Evolutionary conservation across 2,797 vertebrate species (phyloP), one percentile per base, ranked within the genome.

Genomic region (Xenopus petersii): DNA sequence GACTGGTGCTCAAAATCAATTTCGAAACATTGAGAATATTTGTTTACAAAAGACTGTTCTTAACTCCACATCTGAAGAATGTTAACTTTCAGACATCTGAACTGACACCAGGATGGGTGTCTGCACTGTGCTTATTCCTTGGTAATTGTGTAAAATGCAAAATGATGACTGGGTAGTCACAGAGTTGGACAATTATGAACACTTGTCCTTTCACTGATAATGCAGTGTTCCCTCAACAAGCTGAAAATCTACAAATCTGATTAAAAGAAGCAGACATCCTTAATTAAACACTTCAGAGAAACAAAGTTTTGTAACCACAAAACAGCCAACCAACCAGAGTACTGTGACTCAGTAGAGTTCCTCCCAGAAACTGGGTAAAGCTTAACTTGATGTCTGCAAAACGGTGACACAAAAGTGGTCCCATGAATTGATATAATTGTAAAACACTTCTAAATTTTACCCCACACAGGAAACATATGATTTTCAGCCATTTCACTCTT

Each of bases 351-450:
- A 12, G 49, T 21, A 70, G 21, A 16, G 51, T 21, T 70, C 21
- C 13, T 47, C 42, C 33, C 63, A 5, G 21, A 33, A 11, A 24
- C 17, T 5, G 15, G 7, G 55, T 12, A 42, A 36, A 42, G 62
- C 15, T 42, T 64, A 36, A 12, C n/a, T 64, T 64, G 16, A 12
- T 65, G 24, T 30, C n/a, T 48, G 4, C 10, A 48, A 11, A 33
- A 42, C 36, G 12, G 15, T 21, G 46, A 60, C 26, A 71, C 15
- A 21, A 67, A 67, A 10, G 55, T 73, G 75, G 70, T 73, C 75
- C 67, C 70, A 24, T 36, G 56, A 48, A 33, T 12, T 63, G 15
- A 62, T 49, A 59, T 30, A 6, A 67, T 30, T 15, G n/a, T 65
- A 77, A 70, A 21, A 62, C 46, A 63, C 46, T 30, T 67, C 58